A percentile compares a stretch with the other conserved stretches of the same genome.
These are phyloP conservation scores for Progne subis DNA, from an alignment of 2,113 vertebrate genomes.

Conservation along the genomic window DNA sequence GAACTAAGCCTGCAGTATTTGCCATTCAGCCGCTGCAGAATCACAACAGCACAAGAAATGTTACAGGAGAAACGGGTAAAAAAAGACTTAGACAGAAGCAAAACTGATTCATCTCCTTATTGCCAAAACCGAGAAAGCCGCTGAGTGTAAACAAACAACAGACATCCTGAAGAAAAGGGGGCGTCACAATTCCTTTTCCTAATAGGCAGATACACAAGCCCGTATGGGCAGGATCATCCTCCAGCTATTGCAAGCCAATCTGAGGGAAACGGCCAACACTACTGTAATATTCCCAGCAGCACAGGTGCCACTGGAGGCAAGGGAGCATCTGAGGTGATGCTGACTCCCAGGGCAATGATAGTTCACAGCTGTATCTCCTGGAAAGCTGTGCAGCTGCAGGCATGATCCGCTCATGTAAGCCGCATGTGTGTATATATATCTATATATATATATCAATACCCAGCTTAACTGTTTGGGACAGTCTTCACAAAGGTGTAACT, in stretches of 20 bases:
- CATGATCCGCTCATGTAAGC: background rate
- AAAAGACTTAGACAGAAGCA: constrained; percentile 44
- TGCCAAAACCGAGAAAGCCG: background rate
- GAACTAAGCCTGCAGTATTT: background rate
- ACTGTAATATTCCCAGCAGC: fast-evolving
- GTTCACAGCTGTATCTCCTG: background rate
- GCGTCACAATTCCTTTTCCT: background rate
- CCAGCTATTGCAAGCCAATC: background rate
- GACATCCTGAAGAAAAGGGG: constrained; percentile 32
- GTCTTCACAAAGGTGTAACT: fast-evolving
- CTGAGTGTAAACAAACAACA: constrained; percentile 42
- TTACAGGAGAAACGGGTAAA: background rate
- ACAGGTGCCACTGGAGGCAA: background rate
- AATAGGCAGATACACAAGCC: background rate
- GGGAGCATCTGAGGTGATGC: background rate
- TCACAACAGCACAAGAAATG: background rate
- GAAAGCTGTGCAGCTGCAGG: background rate
- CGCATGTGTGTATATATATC: fast-evolving
- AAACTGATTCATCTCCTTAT: constrained; percentile 61
- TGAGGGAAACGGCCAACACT: fast-evolving
- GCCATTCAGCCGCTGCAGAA: background rate
- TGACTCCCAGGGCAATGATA: background rate
- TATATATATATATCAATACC: fast-evolving
- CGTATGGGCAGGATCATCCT: background rate
- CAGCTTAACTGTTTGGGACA: background rate